These are phyloP conservation scores for Borostomias antarcticus DNA, from an alignment of 2,797 vertebrate species.

Conservation along the genomic window DNA sequence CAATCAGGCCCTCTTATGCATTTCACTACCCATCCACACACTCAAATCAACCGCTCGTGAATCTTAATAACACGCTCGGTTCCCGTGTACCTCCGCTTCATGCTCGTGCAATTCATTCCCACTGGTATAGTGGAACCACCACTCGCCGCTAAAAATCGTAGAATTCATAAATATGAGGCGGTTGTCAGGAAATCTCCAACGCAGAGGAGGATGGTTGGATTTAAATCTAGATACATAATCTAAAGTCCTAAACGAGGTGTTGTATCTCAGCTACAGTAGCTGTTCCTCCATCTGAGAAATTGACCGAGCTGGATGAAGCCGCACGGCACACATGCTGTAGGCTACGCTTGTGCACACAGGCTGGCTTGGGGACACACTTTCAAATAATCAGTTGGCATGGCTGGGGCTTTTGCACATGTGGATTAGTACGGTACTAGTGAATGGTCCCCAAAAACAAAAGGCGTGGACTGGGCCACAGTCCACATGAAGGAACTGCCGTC, in stretches of 20 bases:
- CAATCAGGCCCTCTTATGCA: conserved; percentile 46
- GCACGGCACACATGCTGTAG: conserved; percentile 39
- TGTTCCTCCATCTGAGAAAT: background rate
- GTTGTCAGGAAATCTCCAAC: conserved; percentile 34
- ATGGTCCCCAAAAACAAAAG: conserved; percentile 56
- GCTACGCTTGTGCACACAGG: conserved; percentile 21
- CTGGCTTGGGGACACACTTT: conserved; percentile 57
- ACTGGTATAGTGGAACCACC: conserved; percentile 52
- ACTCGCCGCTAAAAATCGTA: conserved; percentile 20
- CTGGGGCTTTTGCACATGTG: conserved; percentile 23
- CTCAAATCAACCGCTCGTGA: conserved; percentile 49
- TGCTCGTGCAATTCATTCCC: conserved; percentile 57
- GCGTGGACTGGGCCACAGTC: conserved; percentile 53
- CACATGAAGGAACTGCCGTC: conserved; percentile 63
- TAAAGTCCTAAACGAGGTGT: conserved; percentile 21
- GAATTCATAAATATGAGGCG: background rate
- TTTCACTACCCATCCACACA: conserved; percentile 45
- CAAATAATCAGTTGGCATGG: conserved; percentile 42
- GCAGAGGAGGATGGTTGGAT: background rate
- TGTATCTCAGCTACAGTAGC: background rate
- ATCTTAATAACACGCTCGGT: conserved; percentile 67
- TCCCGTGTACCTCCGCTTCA: conserved; percentile 53
- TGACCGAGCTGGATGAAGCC: conserved; percentile 19
- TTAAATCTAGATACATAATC: conserved; percentile 40
- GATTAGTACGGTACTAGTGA: conserved; percentile 37